Evolutionary conservation across 1,140 invertebrate species (phyloP), one percentile per base, ranked within the genome.

Genomic region (Cephus cinctus): DNA sequence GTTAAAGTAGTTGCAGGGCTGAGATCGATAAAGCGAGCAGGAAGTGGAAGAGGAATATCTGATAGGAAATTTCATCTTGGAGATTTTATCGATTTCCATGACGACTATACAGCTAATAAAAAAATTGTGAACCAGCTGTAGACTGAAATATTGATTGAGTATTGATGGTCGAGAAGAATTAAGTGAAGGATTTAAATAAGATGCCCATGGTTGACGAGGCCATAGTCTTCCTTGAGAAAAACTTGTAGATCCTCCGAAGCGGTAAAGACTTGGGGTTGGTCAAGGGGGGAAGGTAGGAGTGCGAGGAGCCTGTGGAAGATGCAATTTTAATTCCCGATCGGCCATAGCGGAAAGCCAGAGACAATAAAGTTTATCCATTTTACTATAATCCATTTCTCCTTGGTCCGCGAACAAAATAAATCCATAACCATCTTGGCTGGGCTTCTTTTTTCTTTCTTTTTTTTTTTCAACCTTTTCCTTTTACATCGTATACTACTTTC

Each of bases 371-470:
- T 39, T 57, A 63, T 63, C 47, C 47, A 43, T 55, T 57, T 48
- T 51, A 56, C 58, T 56, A 56, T 57, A 59, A 62, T 58, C 48
- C 45, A 51, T 63, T 62, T 50, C 42, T 47, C 43, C 39, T 56
- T 55, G 32, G 41, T 40, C 34, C 16, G 21, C 31, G 40, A 46
- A 50, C n/a, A 51, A 63, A 64, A 65, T 65, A 67, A 67, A 63
- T 67, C 55, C 45, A 52, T 58, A 57, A 55, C 40, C 50, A 35
- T 40, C 50, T 47, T 52, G 31, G 2, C 25, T 42, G 20, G 39
- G 21, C 43, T 25, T 32, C 35, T 58, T 44, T 31, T 34, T 43
- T 41, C 16, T 19, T 2, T 41, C 20, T 4, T 12, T 36, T 15
- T 36, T 36, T 11, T 15, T 36, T 6, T 36, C 19, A 4, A 6